Evolutionary conservation across 2,113 vertebrate species (phyloP), one percentile per base, ranked within the genome.

Genomic region (Pagrus major): DNA sequence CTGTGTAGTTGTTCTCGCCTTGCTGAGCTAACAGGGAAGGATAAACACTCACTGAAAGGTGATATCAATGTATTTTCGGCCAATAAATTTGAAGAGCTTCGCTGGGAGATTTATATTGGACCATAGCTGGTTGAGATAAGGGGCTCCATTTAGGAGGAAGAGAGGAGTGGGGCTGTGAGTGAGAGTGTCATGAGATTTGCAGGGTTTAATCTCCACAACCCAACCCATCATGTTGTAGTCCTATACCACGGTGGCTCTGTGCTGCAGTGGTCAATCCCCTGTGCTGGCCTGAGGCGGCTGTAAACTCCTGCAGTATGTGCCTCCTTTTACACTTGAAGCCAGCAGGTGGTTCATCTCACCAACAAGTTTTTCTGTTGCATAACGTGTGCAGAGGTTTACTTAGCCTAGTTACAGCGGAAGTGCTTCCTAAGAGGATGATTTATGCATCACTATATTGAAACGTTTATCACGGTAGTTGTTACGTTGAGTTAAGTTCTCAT

Each of bases 101-200:
- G 29, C 75, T 58, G 2, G 71, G 21, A 71, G 81, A 80, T 88
- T 82, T 85, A 82, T 84, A 70, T 64, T 86, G 72, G 72, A 64
- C 60, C 41, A 16, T n/a, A 20, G 81, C 79, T 68, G 27, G 51
- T 63, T 55, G 74, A 80, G 59, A 76, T 85, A 91, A 89, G 77
- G 23, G 41, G 35, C 56, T 67, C 33, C 9, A 39, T 82, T 86
- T 78, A 66, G 31, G 58, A 84, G 10, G 42, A 72, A 63, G 29
- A 65, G 56, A 77, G 64, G 77, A 46, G 56, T 61, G 63, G 42
- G 61, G 35, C 46, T 63, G 29, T 78, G 47, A 65, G 59, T 21
- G 52, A 61, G 76, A 72, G 52, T 77, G 71, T 78, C 55, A 54
- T 56, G 79, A 65, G 71, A 72, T 85, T 83, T 68, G 31, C 23